These are phyloP conservation scores for Cheilosia urbana DNA, from an alignment of 2,888 invertebrate species.

Conservation along the genomic window DNA sequence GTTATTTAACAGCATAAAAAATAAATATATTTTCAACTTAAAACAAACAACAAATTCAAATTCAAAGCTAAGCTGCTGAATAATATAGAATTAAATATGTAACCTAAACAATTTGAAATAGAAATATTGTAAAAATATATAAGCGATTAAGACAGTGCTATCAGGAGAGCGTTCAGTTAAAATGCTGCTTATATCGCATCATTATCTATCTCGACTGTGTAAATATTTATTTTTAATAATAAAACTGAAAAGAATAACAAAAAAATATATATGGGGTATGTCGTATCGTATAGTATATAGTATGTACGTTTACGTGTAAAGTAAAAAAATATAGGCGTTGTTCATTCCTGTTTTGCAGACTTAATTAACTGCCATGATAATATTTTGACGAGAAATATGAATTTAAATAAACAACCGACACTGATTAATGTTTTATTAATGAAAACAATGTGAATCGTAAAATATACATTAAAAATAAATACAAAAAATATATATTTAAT, in stretches of 20 bases:
- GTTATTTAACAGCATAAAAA: slow-evolving; percentile 14
- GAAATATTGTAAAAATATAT: slow-evolving; percentile 24
- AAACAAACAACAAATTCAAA: slow-evolving; percentile 16
- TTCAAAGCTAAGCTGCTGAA: slow-evolving; percentile 52
- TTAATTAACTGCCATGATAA: slow-evolving; percentile 69
- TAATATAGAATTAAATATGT: slow-evolving; percentile 34
- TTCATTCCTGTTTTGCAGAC: slow-evolving; percentile 73
- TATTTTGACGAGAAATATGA: slow-evolving; percentile 39
- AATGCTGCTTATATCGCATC: slow-evolving; percentile 19
- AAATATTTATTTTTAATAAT: slow-evolving; percentile 64
- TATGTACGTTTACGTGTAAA: neutral
- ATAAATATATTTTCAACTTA: slow-evolving; percentile 33
- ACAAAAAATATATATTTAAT: slow-evolving; percentile 26
- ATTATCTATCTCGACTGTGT: slow-evolving; percentile 50
- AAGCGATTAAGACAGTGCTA: slow-evolving; percentile 9
- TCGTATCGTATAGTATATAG: too few relatives aligned
- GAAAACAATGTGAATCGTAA: slow-evolving; percentile 49
- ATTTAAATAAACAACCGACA: slow-evolving; percentile 47
- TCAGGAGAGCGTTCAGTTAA: slow-evolving; percentile 17
- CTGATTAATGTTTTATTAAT: slow-evolving; percentile 50
- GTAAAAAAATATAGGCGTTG: slow-evolving; percentile 52
- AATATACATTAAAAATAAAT: slow-evolving; percentile 56
- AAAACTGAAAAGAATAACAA: slow-evolving; percentile 7
- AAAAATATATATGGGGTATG: neutral
- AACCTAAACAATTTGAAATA: slow-evolving; percentile 18